A percentile compares a stretch with the other conserved stretches of the same genome.
Evolutionary conservation across 1,140 invertebrate genomes (phyloP).

Genomic region (Dufourea novaeangliae): DNA sequence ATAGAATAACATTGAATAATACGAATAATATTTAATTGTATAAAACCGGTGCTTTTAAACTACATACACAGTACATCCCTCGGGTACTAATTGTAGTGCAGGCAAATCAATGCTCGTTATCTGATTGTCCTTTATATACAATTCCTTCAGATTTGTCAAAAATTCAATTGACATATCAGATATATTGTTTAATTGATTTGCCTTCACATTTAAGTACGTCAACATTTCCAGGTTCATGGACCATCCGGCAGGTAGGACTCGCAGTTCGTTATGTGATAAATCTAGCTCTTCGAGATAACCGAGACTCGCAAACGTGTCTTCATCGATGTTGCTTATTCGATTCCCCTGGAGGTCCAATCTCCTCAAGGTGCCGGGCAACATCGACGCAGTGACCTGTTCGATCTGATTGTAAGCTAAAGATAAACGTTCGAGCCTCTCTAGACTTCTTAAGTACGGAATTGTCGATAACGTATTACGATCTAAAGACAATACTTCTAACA

Average conservation of each 20-base stretch:
- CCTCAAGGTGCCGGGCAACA: neutral
- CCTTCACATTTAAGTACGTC: too few species aligned
- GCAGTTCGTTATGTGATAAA: slow-evolving; percentile 39
- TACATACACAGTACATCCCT: too few species aligned
- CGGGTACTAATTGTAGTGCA: too few species aligned
- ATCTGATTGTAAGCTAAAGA: slow-evolving; percentile 43
- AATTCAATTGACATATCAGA: too few species aligned
- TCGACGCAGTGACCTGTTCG: neutral
- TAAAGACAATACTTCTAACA: slow-evolving; percentile 28
- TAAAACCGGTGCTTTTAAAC: too few species aligned
- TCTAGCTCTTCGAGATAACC: slow-evolving; percentile 36
- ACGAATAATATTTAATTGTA: too few species aligned
- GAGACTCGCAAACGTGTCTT: neutral
- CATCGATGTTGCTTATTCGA: neutral
- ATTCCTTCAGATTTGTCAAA: too few species aligned
- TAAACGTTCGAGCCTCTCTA: neutral
- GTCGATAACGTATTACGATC: slow-evolving; percentile 14
- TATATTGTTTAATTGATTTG: too few species aligned
- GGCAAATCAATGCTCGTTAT: too few species aligned
- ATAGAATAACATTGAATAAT: too few species aligned
- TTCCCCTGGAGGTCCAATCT: slow-evolving; percentile 45
- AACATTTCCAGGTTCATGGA: neutral
- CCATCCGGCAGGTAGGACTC: slow-evolving; percentile 14
- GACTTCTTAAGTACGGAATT: neutral
- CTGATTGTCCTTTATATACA: too few species aligned